Evolutionary conservation across 64 coral and sea anemone genomes (phyloP).

Genomic region (Montipora cactus): DNA sequence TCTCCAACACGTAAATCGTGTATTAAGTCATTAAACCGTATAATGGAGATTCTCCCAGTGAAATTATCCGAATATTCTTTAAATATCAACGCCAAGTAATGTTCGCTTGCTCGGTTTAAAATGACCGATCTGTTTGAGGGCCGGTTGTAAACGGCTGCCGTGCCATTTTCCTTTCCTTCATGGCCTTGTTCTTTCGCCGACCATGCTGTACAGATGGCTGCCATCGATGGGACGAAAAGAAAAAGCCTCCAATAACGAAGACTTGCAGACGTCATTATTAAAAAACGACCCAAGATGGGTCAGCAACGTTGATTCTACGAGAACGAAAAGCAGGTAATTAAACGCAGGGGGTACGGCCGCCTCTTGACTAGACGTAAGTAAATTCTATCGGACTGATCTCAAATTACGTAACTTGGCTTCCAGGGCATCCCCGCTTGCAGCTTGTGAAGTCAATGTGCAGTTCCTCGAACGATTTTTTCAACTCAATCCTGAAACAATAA

Average conservation of each 20-base stretch:
- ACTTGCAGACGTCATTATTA: neutral
- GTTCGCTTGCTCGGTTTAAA: constrained; percentile 30
- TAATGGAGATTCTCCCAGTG: constrained; percentile 17
- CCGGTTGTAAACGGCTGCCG: neutral
- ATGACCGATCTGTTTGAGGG: neutral
- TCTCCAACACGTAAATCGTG: constrained; percentile 8
- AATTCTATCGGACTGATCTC: too few species aligned
- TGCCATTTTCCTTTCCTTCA: neutral
- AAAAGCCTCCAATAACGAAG: neutral
- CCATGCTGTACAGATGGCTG: neutral
- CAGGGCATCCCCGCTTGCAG: too few species aligned
- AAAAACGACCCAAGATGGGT: neutral
- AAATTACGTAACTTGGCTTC: too few species aligned
- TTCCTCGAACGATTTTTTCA: too few species aligned
- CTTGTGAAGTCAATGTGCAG: too few species aligned
- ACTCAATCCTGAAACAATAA: too few species aligned
- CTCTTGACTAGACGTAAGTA: too few species aligned
- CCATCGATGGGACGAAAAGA: neutral
- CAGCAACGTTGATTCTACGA: constrained; percentile 5
- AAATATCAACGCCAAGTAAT: constrained; percentile 30
- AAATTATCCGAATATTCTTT: constrained; percentile 23
- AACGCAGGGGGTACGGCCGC: neutral
- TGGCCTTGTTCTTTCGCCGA: neutral
- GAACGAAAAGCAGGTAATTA: constrained; percentile 14
- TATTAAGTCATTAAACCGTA: constrained; percentile 19